Percentiles rank a stretch among this genome's conserved stretches.
These are phyloP conservation scores for Eunapius fragilis DNA, from an alignment of 37 sponge, comb jelly and placozoan genomes.

Conservation along the genomic window DNA sequence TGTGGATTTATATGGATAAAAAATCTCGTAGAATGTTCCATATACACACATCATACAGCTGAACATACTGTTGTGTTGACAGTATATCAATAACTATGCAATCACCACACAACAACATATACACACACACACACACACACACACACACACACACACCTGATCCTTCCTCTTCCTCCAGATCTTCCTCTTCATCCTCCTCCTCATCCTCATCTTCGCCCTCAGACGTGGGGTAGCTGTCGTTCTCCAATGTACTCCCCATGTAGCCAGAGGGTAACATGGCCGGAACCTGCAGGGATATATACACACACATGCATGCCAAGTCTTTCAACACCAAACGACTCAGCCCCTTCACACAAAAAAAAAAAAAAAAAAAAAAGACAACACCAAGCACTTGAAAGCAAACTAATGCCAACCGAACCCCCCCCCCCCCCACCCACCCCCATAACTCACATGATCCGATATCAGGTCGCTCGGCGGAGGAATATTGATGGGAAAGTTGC, in stretches of 20 bases:
- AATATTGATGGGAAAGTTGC: conserved; percentile 57
- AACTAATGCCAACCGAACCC: too few relatives aligned
- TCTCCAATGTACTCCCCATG: conserved; percentile 17
- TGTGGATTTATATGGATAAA: too few relatives aligned
- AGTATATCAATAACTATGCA: too few relatives aligned
- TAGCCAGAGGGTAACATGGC: conserved; percentile 27
- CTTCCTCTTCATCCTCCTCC: conserved; percentile 35
- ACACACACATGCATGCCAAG: background rate
- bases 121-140: too few relatives aligned
- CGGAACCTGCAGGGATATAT: background rate
- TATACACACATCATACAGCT: too few relatives aligned
- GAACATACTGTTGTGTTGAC: too few relatives aligned
- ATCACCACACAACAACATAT: too few relatives aligned
- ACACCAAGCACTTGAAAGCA: background rate
- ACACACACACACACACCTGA: conserved; percentile 27
- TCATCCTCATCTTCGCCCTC: conserved; percentile 44
- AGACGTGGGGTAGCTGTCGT: conserved; percentile 12
- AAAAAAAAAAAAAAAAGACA: too few relatives aligned
- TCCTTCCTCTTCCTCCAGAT: conserved; percentile 40
- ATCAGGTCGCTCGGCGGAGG: conserved; percentile 52
- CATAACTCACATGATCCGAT: conserved; percentile 32
- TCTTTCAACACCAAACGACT: background rate
- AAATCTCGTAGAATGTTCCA: too few relatives aligned
- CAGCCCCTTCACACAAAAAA: too few relatives aligned
- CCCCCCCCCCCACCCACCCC: background rate